These are phyloP conservation scores for Echeneis naucrates DNA, from an alignment of 2,797 vertebrate genomes.

Conservation along the genomic window DNA sequence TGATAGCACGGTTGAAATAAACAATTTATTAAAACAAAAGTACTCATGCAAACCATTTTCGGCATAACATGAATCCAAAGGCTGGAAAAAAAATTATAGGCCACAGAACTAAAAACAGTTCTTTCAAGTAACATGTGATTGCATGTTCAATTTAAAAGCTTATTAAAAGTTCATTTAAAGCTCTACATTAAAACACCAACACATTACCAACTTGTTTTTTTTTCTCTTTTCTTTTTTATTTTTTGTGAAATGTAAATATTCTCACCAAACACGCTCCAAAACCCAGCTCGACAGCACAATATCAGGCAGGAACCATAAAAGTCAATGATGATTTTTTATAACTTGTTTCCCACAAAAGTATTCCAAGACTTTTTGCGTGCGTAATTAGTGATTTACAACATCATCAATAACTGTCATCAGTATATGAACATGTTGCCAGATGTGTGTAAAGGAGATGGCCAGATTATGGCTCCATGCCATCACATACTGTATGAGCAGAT, in stretches of 20 bases:
- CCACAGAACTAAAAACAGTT: neutral
- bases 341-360: neutral
- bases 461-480: constrained; percentile 15
- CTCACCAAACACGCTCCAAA: neutral
- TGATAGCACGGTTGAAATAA: neutral
- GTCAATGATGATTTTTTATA: neutral
- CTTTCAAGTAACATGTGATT: neutral
- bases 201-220: neutral
- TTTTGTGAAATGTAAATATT: neutral
- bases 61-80: neutral
- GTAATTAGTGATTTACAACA: neutral
- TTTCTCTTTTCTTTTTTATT: neutral
- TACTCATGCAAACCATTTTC: neutral
- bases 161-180: neutral
- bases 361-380: neutral
- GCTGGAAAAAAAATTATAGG: neutral
- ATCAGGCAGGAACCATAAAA: too few relatives aligned
- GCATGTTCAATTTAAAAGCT: neutral
- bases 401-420: constrained; percentile 7
- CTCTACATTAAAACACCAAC: neutral
- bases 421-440: constrained; percentile 12
- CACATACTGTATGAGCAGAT: constrained; percentile 25
- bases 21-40: neutral
- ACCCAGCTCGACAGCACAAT: neutral
- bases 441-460: constrained; percentile 1